Base-by-base conservation (phyloP, 2,888 invertebrate genomes). In the Synanthedon formicaeformis region DNA sequence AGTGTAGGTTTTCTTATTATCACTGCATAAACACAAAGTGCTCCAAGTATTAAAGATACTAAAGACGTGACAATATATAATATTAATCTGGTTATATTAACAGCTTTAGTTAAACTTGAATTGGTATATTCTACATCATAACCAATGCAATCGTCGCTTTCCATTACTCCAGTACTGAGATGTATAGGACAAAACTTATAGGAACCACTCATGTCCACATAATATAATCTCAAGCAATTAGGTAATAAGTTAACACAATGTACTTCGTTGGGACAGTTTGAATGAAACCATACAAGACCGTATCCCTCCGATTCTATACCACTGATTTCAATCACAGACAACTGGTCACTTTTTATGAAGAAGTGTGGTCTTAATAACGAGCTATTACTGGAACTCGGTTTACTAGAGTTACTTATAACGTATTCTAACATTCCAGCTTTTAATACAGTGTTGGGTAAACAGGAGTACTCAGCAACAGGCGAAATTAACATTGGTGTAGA, bases 1-100 rank as follows among this genome's bases (percentile, higher is more conserved):
- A 92, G 74, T 10, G 73, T 69, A 0, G 92, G 92, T 53, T 91
- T 81, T 55, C 69, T 75, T 40, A 90, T 83, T 13, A 93, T 78
- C 1, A 90, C 52, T 40, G 78, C 71, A 63, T 89, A 92, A 1
- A 90, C 84, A 1, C 76, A 57, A 1, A 87, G 51, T 1, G 89
- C 89, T 16, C 90, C 90, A 1, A 81, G 57, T 27, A 63, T 69
- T 63, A 59, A 78, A 61, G 58, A 89, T 16, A 62, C 67, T 45
- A 73, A 50, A n/a, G 63, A 70, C 16, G 69, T 68, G 5, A 57
- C 52, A 5, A 69, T 13, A 48, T 78, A 71, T 40, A 27, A 50
- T 3, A 61, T 0, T 60, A 71, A 0, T 66, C 61, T 1, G 65
- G 62, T 27, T 63, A 55, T 2, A 57, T 54, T 12, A 58, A 66